A percentile compares a stretch with the other conserved stretches of the same genome.
These are phyloP conservation scores for Emydoidea blandingii DNA, from an alignment of 2,797 vertebrate genomes.

Conservation along the genomic window DNA sequence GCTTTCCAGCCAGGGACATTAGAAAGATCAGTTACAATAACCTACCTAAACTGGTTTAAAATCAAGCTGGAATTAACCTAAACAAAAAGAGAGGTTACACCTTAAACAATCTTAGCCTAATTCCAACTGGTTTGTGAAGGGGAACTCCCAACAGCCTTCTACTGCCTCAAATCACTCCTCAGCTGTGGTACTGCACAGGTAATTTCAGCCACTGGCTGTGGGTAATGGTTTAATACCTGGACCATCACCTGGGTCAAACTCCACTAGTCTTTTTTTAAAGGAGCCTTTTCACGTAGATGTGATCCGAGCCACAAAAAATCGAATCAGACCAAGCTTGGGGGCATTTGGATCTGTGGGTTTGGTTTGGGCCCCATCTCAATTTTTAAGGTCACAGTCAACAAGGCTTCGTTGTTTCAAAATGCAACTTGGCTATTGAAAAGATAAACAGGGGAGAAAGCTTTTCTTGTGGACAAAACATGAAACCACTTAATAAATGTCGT, in stretches of 20 bases:
- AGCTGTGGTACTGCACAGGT: not conserved
- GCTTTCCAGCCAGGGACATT: conserved; percentile 3
- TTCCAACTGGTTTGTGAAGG: not conserved
- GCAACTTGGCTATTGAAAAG: not conserved
- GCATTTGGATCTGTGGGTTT: conserved; percentile 11
- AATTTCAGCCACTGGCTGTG: not conserved
- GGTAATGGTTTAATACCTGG: not conserved
- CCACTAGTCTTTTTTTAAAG: not conserved
- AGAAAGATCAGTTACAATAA: not conserved
- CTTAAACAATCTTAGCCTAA: not conserved
- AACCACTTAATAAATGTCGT: not conserved
- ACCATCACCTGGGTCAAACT: not conserved
- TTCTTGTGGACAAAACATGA: conserved; percentile 7
- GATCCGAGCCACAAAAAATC: not conserved
- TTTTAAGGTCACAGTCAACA: not conserved
- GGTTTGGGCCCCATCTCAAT: conserved; percentile 20
- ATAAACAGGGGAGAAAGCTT: conserved; percentile 13
- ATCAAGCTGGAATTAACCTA: not conserved
- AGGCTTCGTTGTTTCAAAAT: not conserved
- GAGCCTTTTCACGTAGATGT: not conserved
- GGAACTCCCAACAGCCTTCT: not conserved
- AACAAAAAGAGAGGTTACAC: not conserved
- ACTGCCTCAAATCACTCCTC: not conserved
- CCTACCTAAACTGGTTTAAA: not conserved
- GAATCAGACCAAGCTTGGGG: not conserved